These are phyloP conservation scores for Platypus cylindrus DNA, from an alignment of 2,888 invertebrate species.

Conservation along the genomic window DNA sequence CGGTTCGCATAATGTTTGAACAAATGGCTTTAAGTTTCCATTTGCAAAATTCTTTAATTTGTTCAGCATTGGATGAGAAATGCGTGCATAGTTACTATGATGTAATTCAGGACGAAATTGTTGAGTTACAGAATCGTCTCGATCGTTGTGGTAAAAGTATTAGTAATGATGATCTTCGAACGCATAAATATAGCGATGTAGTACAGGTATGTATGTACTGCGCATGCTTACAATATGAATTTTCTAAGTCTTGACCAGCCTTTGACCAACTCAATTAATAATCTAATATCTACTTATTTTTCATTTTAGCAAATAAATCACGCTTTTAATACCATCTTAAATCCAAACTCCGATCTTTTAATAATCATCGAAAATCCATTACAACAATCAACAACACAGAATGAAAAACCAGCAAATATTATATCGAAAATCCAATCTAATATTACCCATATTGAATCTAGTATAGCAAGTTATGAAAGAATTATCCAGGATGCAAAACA, in stretches of 20 bases:
- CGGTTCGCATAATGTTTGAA: conserved; percentile 52
- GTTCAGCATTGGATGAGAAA: conserved; percentile 27
- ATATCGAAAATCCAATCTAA: conserved; percentile 6
- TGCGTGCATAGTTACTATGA: conserved; percentile 39
- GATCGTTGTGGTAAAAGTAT: conserved; percentile 34
- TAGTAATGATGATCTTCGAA: conserved; percentile 41
- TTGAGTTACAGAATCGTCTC: no score
- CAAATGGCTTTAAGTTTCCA: conserved; percentile 45
- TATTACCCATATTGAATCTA: conserved; percentile 9
- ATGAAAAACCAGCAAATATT: no score
- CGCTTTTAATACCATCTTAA: conserved; percentile 22
- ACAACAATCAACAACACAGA: no score
- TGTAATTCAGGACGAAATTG: conserved; percentile 26
- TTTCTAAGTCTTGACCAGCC: no score
- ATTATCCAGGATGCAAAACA: conserved; percentile 39
- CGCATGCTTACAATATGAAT: background rate
- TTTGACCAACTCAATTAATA: no score
- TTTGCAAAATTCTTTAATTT: conserved; percentile 37
- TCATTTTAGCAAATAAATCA: conserved; percentile 24
- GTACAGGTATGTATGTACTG: conserved; percentile 37
- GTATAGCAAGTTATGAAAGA: conserved; percentile 21
- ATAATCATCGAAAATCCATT: no score
- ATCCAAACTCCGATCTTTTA: no score
- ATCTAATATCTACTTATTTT: no score
- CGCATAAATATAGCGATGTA: conserved; percentile 40